Evolutionary conservation across 2,113 vertebrate genomes (phyloP), one percentile per base, ranked within the genome.

Genomic region (Nematolebias whitei): DNA sequence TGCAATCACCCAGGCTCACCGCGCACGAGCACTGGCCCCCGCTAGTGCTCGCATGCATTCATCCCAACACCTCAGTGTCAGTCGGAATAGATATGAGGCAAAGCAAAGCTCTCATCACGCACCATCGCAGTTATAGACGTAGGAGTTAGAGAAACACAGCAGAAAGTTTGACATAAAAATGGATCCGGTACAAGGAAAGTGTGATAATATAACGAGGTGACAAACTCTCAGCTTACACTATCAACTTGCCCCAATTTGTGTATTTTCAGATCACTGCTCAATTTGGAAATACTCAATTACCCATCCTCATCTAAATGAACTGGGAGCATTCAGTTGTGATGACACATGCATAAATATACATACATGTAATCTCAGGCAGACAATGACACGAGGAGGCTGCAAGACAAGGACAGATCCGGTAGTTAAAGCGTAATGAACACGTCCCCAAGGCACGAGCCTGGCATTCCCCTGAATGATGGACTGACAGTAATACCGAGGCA

Each of bases 381-480:
- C 85, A 89, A 88, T 86, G 88, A 85, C 87, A 86, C 58, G 29
- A 24, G 62, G 71, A 75, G 81, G 75, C 83, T 79, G 64, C 22
- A 50, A 85, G 88, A 89, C 86, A 87, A 90, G 86, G 90, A 91
- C 86, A 89, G 87, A 91, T 88, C 85, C 87, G 70, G 83, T 91
- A 90, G 90, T 92, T 92, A 92, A 91, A 90, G 82, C 74, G 83
- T 89, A 92, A 92, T 92, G 89, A 93, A 92, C 89, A 91, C 67
- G 83, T 90, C 89, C 87, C 87, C 73, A 79, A 87, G 87, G 89
- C 86, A 74, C 76, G 50, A 62, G 79, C 73, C 74, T 88, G 84
- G 81, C 88, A 84, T 86, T 84, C 82, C 79, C 66, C 82, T 87
- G 90, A 88, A 85, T 91, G 92, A 93, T 92, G 92, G 90, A 88